A percentile compares a stretch with the other conserved stretches of the same genome.
These are phyloP conservation scores for Scrobipalpa atriplicella DNA, from an alignment of 2,888 invertebrate species.

Conservation along the genomic window DNA sequence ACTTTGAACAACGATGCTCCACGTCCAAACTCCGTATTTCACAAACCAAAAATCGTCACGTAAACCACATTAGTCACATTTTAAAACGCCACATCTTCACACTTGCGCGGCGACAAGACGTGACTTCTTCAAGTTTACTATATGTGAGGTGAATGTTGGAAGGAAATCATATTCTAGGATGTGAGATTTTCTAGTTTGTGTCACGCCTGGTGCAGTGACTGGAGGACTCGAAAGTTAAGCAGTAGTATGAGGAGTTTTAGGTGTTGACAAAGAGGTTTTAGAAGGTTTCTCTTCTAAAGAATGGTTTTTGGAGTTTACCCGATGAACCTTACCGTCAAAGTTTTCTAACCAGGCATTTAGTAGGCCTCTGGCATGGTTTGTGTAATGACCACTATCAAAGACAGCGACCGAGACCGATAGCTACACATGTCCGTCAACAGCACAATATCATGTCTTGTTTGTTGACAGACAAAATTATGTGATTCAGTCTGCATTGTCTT, in stretches of 20 bases:
- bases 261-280: neutral
- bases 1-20: neutral
- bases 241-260: neutral
- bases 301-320: too few relatives aligned
- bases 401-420: too few relatives aligned
- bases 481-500: too few relatives aligned
- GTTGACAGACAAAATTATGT: too few relatives aligned
- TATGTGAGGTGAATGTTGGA: constrained; percentile 7
- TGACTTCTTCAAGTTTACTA: constrained; percentile 9
- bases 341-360: too few relatives aligned
- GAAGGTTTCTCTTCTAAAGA: too few relatives aligned
- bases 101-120: constrained; percentile 5
- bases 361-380: too few relatives aligned
- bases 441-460: too few relatives aligned
- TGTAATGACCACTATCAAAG: too few relatives aligned
- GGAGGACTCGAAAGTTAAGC: neutral
- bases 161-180: neutral
- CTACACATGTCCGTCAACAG: too few relatives aligned
- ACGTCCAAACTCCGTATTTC: neutral
- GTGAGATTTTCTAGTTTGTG: neutral
- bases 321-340: too few relatives aligned
- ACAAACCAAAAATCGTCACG: neutral
- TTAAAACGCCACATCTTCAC: constrained; percentile 9
- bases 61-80: neutral
- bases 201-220: neutral